A percentile compares a stretch with the other conserved stretches of the same genome.
These are phyloP conservation scores for Drosophila nannoptera DNA, from an alignment of 1,140 invertebrate species.

Conservation along the genomic window DNA sequence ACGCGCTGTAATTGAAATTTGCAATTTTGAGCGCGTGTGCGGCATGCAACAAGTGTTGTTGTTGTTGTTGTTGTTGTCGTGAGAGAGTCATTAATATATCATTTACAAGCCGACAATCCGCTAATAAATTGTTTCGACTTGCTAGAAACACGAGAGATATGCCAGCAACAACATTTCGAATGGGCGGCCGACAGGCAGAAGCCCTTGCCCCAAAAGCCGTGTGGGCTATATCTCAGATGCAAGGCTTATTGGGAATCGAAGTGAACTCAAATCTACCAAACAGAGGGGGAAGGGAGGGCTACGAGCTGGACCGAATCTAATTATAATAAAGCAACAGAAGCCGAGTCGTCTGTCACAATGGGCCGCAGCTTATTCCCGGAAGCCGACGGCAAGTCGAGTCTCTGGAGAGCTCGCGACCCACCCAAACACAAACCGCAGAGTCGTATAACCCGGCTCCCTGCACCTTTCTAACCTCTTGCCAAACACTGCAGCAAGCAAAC, in stretches of 20 bases:
- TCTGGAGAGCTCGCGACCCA: conserved; percentile 27
- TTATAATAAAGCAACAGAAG: not conserved
- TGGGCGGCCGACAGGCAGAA: conserved; percentile 20
- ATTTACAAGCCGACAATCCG: conserved; percentile 72
- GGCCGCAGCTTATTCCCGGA: conserved; percentile 7
- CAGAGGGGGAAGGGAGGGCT: too few species aligned
- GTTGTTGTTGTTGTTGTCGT: conserved; percentile 38
- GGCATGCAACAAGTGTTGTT: conserved; percentile 31
- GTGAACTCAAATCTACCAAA: too few species aligned
- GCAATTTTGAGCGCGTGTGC: conserved; percentile 69
- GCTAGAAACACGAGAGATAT: conserved; percentile 31
- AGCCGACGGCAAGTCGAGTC: conserved; percentile 9
- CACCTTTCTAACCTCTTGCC: conserved; percentile 37
- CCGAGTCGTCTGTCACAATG: not conserved
- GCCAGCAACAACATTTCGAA: conserved; percentile 16
- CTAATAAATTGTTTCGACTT: conserved; percentile 68
- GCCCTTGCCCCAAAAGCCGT: conserved; percentile 4
- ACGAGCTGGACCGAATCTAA: too few species aligned
- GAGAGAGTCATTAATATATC: conserved; percentile 73
- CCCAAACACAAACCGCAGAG: conserved; percentile 34
- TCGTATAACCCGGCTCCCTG: conserved; percentile 24
- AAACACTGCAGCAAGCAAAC: conserved; percentile 24
- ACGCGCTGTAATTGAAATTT: conserved; percentile 63
- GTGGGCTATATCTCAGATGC: conserved; percentile 15
- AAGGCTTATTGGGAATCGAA: too few species aligned